Base-by-base conservation (phyloP, 2,888 invertebrate species). In the Mesodorylaimus sp. region DNA sequence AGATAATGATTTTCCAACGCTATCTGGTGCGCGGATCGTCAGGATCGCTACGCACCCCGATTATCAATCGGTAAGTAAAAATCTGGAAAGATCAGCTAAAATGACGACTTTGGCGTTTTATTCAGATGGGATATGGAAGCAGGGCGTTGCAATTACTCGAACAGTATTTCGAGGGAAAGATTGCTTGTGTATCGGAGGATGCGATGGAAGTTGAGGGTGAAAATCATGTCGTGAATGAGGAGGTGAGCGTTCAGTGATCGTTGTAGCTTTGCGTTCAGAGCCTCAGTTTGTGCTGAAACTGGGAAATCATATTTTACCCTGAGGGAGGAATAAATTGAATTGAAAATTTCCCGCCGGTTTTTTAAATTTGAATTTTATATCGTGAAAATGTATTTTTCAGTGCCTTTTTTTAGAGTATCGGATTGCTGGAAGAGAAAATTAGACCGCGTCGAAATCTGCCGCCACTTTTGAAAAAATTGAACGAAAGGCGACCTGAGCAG, bases 41-140 rank as follows among this genome's bases (percentile, higher is more conserved):
- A 76, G 97, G 55, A 89, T 97, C 56, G 97, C 97, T 3, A 93
- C 95, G 0, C 93, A 99, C 75, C 95, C 97, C 0, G 87, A 89
- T 57, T 93, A 91, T 68, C 89, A 91, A 29, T 47, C 37, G 37
- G 49, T 48, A 42, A 39, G 39, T 68, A 74, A 81, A 82, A 69
- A 65, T 43, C 28, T 39, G 27, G 3, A 46, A 10, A 39, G n/a
- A 36, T 27, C 25, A 13, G 3, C 43, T 28, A 42, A 42, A n/a
- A 16, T 42, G n/a, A 16, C n/a, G 43, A 13, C 43, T 13, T 13
- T 42, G 10, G 32, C 16, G 43, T 16, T 52, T 50, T 54, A 68
- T 70, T 23, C 61, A 86, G 81, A 93, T 93, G 91, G 95, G 95
- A 0, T 99, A 97, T 68, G 97, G 97, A 2, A 78, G 79, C 52